A percentile compares a stretch with the other conserved stretches of the same genome.
These are phyloP conservation scores for Thamnophis elegans DNA, from an alignment of 2,797 vertebrate genomes.

Conservation along the genomic window DNA sequence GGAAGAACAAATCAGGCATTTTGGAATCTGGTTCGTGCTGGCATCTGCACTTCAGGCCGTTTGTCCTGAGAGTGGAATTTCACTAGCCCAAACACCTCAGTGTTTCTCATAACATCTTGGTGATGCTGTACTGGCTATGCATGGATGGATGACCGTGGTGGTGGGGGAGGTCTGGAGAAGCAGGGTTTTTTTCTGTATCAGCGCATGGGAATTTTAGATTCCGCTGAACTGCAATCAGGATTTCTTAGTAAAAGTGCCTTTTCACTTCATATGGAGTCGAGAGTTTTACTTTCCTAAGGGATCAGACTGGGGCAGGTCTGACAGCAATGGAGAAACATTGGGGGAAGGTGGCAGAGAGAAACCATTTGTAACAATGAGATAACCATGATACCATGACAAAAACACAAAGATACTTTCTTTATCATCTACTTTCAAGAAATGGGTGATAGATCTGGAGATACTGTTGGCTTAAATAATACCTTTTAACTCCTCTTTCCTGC, in stretches of 20 bases:
- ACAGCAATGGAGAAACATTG: neutral
- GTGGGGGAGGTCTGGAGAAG: neutral
- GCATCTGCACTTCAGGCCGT: neutral
- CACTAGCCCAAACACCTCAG: neutral
- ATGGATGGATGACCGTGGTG: neutral
- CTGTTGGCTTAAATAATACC: neutral
- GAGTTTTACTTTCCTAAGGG: neutral
- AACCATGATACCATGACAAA: neutral
- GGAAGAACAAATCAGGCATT: neutral
- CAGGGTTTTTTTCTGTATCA: neutral
- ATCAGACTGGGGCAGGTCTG: neutral
- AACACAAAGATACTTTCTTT: neutral
- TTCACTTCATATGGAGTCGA: neutral
- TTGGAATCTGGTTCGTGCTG: too few relatives aligned
- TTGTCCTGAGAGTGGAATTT: neutral
- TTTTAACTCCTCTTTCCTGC: neutral
- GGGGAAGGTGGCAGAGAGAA: neutral
- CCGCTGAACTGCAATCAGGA: neutral
- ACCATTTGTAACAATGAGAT: neutral
- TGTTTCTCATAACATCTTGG: neutral
- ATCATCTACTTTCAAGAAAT: neutral
- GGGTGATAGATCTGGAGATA: neutral
- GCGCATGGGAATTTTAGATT: neutral
- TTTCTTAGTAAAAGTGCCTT: neutral
- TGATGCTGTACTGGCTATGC: neutral